Evolutionary conservation across 37 sponge, comb jelly and placozoan species (phyloP), one percentile per base, ranked within the genome.

Genomic region (Theonella swinhoei): DNA sequence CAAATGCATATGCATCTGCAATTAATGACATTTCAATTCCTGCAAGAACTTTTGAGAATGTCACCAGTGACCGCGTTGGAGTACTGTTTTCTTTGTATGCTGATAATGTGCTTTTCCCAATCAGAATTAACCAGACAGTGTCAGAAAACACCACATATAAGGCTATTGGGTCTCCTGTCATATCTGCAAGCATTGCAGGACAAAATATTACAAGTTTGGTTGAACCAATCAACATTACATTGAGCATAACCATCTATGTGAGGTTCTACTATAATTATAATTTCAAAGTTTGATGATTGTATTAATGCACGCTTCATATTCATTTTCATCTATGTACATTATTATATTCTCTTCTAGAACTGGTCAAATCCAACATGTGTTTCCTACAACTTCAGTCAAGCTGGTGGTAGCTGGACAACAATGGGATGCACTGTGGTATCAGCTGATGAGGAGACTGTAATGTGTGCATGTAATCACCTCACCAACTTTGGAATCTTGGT

Each of bases 401-500:
- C 25, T 59, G 69, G 32, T 25, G 90, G 85, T 11, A 76, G 84
- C 68, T 89, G 90, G 90, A 68, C 70, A 20, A 66, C 68, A 9
- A 47, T 67, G 23, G 90, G 90, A 23, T 89, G 90, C 62, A 35
- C 24, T 29, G 34, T 74, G 17, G 38, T 43, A 4, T 22, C 9
- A 2, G 23, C 22, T 14, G 41, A 68, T 38, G 28, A 38, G 36
- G 77, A 68, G 1, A 72, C 22, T 59, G 78, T 90, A 36, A 32
- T 42, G 8, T 90, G 91, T 63, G 59, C 70, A 2, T 90, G 91
- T 64, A 64, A 59, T 71, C 91, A 90, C 81, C 73, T 90, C 23
- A 90, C 91, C 23, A 85, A 90, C 64, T 90, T 90, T 81, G 91
- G 82, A 38, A n/a, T 75, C 1, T 47, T 90, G n/a, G 80, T 90